These are phyloP conservation scores for Cyprinodon tularosa DNA, from an alignment of 2,113 vertebrate species.

Conservation along the genomic window DNA sequence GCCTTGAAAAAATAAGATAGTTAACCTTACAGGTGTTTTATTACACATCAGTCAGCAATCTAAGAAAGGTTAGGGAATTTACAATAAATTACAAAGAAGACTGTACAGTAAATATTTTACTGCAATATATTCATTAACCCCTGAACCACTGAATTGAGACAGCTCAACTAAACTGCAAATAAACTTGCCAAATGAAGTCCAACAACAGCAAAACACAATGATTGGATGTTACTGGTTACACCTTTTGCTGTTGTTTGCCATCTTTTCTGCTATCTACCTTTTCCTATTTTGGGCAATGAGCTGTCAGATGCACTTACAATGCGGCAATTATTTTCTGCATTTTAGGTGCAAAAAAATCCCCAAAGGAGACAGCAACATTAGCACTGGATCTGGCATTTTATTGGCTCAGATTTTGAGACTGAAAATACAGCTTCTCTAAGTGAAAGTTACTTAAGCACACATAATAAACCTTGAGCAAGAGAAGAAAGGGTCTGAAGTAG, in stretches of 20 bases:
- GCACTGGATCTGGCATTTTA: not conserved
- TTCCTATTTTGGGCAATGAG: not conserved
- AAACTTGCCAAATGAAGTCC: not conserved
- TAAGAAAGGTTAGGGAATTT: not conserved
- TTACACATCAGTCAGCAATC: not conserved
- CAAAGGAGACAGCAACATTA: not conserved
- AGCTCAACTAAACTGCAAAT: not conserved
- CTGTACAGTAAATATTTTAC: not conserved
- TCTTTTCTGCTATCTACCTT: not conserved
- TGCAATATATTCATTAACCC: not conserved
- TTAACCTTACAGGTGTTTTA: not conserved
- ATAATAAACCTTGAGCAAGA: not conserved
- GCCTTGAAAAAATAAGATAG: not conserved
- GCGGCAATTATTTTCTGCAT: not conserved
- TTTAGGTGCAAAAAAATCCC: too few species aligned
- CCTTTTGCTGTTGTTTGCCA: not conserved
- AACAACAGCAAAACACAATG: not conserved
- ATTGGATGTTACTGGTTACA: not conserved
- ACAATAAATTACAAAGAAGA: not conserved
- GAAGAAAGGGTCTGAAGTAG: not conserved
- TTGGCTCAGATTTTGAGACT: not conserved
- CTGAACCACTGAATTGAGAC: not conserved
- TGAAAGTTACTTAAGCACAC: not conserved
- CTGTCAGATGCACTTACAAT: not conserved
- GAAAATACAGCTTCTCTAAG: not conserved